Evolutionary conservation across 1,140 invertebrate genomes (phyloP), one percentile per base, ranked within the genome.

Genomic region (Drosophila nikananu): DNA sequence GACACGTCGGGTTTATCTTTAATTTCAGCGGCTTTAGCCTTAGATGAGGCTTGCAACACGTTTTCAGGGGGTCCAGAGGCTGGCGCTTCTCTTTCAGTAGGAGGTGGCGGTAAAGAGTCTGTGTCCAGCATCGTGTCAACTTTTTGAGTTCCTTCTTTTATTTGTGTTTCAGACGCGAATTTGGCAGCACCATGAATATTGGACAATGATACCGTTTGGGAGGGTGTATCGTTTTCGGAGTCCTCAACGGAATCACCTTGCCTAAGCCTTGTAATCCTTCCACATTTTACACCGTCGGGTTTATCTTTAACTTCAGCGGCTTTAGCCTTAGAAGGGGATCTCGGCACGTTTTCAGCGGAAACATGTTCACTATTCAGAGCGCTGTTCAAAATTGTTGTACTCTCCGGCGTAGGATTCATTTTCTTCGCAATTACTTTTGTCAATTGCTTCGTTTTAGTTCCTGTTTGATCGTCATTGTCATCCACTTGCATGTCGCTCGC

Each of bases 181-280:
- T 32, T 32, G 19, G 2, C 17, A 15, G 17, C 39, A 41, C 7
- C 8, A 8, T n/a, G 17, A n/a, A n/a, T 13, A 12, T 12, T 19
- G 27, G 51, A 17, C n/a, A 32, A 15, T 15, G 32, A 10, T 27
- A 27, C 0, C 25, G 23, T n/a, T 21, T 1, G 5, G 13, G 15
- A 8, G 9, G n/a, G n/a, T n/a, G n/a, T n/a, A n/a, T 41, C 19
- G 6, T n/a, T 4, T n/a, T 15, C 39, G 19, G 39, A 6, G 17
- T 65, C 25, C 19, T 72, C 65, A 54, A 35, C 8, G 17, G 25
- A 1, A 10, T 55, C 25, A 19, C 32, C 32, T 30, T 49, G 21
- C 19, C 17, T 41, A 10, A 19, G 19, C 15, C 39, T 39, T 13
- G 17, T 57, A 10, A 48, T 68, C 10, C 39, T 37, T 23, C 23